phyloP scores from a whole-genome alignment of 2,797 vertebrate genomes.

The Gallinago stenura region DNA sequence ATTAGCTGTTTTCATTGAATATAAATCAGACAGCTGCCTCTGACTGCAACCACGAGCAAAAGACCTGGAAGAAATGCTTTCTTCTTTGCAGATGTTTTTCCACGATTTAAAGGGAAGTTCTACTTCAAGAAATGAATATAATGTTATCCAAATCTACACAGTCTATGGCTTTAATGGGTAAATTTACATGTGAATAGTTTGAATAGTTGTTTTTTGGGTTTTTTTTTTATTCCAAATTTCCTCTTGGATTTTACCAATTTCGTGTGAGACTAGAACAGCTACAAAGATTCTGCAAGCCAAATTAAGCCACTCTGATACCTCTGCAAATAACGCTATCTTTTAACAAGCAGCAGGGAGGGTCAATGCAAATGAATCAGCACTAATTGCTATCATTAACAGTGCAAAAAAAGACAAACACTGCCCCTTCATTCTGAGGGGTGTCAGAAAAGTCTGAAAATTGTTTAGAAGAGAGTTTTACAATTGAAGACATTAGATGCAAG shows the following conservation, averaged over 20 bases:
- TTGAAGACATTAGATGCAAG: background rate
- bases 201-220: background rate
- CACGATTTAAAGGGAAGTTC: background rate
- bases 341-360: background rate
- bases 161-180: background rate
- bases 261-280: background rate
- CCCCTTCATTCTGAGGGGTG: background rate
- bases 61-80: background rate
- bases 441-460: background rate
- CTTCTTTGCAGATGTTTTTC: background rate
- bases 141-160: background rate
- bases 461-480: background rate
- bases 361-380: background rate
- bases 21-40: constrained; percentile 41
- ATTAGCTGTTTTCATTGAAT: background rate
- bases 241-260: background rate
- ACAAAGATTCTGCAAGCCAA: background rate
- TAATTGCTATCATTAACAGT: background rate
- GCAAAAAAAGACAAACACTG: background rate
- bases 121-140: background rate
- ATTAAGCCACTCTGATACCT: background rate
- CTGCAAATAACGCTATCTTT: background rate
- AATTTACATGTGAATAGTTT: constrained; percentile 7
- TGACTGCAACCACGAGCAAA: background rate
- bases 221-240: fast-evolving